These are phyloP conservation scores for Chymomyza procnemis DNA, from an alignment of 2,888 invertebrate species.

Conservation along the genomic window DNA sequence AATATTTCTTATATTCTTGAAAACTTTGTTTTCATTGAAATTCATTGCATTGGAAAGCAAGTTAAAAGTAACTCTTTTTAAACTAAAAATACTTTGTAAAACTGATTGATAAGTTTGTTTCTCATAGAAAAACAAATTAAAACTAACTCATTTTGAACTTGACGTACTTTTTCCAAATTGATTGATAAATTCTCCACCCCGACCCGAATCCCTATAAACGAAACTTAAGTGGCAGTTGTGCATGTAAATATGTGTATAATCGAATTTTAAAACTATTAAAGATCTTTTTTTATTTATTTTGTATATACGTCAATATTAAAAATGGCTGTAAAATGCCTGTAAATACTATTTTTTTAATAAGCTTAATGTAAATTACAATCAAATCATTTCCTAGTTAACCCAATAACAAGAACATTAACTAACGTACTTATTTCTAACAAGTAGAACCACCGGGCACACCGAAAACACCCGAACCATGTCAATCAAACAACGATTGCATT, in stretches of 20 bases:
- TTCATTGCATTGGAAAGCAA: too few species aligned
- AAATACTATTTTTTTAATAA: slow-evolving; percentile 19
- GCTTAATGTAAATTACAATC: not conserved
- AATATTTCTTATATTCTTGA: too few species aligned
- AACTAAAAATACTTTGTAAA: too few species aligned
- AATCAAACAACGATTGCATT: slow-evolving; percentile 90
- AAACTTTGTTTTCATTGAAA: too few species aligned
- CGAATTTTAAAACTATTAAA: not conserved
- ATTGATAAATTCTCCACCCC: too few species aligned
- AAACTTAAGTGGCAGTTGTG: not conserved
- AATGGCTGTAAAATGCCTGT: slow-evolving; percentile 11
- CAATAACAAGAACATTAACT: slow-evolving; percentile 8
- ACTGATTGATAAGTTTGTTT: too few species aligned
- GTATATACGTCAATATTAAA: slow-evolving; percentile 28
- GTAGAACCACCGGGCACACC: slow-evolving; percentile 85
- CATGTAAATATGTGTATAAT: not conserved
- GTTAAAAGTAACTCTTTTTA: too few species aligned
- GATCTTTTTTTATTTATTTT: slow-evolving; percentile 10
- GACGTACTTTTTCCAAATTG: too few species aligned
- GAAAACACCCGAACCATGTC: slow-evolving; percentile 88
- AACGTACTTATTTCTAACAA: slow-evolving; percentile 62
- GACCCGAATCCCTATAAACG: too few species aligned
- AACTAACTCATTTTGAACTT: too few species aligned
- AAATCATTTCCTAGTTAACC: not conserved
- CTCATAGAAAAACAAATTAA: too few species aligned